Percentiles rank a stretch among this genome's conserved stretches.
These are phyloP conservation scores for Macrochelys suwanniensis DNA, from an alignment of 2,797 vertebrate species.

Conservation along the genomic window DNA sequence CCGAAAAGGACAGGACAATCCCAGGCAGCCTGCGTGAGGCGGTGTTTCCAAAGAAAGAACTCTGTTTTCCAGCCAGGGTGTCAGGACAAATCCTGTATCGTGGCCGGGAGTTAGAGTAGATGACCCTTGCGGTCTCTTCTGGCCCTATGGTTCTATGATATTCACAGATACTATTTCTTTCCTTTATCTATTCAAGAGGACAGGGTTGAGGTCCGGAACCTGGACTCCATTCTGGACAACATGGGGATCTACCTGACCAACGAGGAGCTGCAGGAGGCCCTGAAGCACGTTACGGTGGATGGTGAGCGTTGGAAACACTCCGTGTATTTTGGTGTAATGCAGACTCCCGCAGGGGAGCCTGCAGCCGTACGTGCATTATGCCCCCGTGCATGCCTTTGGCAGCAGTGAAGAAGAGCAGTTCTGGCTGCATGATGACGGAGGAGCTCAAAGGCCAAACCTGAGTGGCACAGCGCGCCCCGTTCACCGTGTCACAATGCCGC, in stretches of 20 bases:
- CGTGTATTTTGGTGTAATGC: neutral
- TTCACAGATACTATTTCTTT: neutral
- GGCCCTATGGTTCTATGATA: too few species aligned
- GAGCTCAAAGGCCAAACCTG: neutral
- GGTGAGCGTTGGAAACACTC: neutral
- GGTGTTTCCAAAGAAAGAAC: neutral
- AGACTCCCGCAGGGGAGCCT: neutral
- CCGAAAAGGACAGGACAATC: neutral
- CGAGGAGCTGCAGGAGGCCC: neutral
- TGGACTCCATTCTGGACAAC: neutral
- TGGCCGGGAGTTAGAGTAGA: too few species aligned
- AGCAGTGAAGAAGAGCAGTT: neutral
- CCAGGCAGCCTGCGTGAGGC: neutral
- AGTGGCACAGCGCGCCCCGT: neutral
- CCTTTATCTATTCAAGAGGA: neutral
- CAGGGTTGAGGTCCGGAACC: neutral
- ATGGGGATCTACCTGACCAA: neutral
- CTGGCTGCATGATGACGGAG: neutral
- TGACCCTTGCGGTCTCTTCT: too few species aligned
- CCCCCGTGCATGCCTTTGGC: neutral
- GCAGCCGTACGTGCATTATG: rapidly evolving
- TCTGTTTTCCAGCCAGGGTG: neutral
- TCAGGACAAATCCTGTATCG: too few species aligned
- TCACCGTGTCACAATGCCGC: neutral
- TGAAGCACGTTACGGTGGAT: neutral